These are phyloP conservation scores for Monomorium pharaonis DNA, from an alignment of 1,140 invertebrate species.

Conservation along the genomic window DNA sequence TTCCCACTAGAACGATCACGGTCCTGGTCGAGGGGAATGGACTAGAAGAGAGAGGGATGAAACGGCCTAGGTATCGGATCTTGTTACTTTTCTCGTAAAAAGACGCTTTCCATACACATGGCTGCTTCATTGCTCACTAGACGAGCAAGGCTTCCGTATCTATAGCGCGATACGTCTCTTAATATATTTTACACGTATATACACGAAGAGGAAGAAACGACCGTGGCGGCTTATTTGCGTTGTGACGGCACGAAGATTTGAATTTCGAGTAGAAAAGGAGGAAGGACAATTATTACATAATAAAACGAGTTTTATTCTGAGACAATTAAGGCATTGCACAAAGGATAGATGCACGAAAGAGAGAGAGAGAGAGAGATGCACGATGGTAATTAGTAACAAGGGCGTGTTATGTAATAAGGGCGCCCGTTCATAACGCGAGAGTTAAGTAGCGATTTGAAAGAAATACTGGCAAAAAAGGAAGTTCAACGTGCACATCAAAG, in stretches of 20 bases:
- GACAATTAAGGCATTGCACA: not conserved
- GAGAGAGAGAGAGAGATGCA: too few species aligned
- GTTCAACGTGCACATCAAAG: slow-evolving; percentile 37
- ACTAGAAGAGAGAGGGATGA: slow-evolving; percentile 35
- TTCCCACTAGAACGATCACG: slow-evolving; percentile 41
- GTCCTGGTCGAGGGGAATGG: slow-evolving; percentile 43
- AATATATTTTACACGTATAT: slow-evolving; percentile 26
- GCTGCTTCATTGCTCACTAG: slow-evolving; percentile 41
- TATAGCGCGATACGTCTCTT: not conserved
- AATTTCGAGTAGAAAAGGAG: not conserved
- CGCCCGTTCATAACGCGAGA: not conserved
- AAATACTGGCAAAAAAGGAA: slow-evolving; percentile 22
- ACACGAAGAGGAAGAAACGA: not conserved
- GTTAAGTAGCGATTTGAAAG: slow-evolving; percentile 31
- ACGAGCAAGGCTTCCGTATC: not conserved
- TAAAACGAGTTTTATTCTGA: not conserved
- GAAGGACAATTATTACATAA: not conserved
- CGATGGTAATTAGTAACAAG: not conserved
- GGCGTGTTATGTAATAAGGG: slow-evolving; percentile 3
- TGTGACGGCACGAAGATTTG: not conserved
- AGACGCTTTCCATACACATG: slow-evolving; percentile 23
- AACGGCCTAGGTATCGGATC: slow-evolving; percentile 46
- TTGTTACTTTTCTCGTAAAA: slow-evolving; percentile 22
- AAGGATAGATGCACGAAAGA: not conserved
- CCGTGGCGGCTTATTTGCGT: not conserved